Conservation (phyloP, 2,888 invertebrate genomes). For the Drosophila subquinaria region DNA sequence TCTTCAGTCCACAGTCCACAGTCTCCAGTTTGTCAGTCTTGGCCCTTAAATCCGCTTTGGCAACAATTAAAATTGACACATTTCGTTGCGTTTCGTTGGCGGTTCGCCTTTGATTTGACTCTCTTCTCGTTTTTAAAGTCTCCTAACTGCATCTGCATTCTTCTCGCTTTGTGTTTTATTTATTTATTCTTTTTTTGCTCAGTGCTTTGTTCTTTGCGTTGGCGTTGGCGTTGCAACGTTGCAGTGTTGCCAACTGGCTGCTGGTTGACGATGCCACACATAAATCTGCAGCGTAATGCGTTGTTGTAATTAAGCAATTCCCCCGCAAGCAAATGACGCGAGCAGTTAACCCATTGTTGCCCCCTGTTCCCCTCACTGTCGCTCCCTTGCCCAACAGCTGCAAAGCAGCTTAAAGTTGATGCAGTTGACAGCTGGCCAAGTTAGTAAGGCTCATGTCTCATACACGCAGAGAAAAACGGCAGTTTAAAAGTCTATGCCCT, state of each 20-base stretch:
- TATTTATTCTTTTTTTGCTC: constrained; percentile 46
- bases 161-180: constrained; percentile 63
- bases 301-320: constrained; percentile 76
- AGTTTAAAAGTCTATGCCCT: neutral
- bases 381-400: neutral
- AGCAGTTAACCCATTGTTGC: constrained; percentile 22
- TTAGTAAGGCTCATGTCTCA: neutral
- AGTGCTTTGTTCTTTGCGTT: constrained; percentile 79
- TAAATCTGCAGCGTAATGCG: constrained; percentile 61
- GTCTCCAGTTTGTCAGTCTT: constrained; percentile 3
- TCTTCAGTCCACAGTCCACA: constrained; percentile 29
- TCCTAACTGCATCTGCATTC: constrained; percentile 64
- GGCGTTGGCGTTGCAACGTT: constrained; percentile 66
- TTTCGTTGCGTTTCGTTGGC: constrained; percentile 77
- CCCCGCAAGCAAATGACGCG: constrained; percentile 46
- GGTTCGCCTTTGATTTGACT: constrained; percentile 60
- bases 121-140: constrained; percentile 1
- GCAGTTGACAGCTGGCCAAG: constrained; percentile 20
- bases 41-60: constrained; percentile 74
- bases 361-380: neutral
- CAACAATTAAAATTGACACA: constrained; percentile 83
- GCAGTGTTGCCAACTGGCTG: constrained; percentile 41
- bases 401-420: constrained; percentile 25
- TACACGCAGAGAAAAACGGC: neutral
- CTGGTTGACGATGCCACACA: constrained; percentile 38